A percentile compares a stretch with the other conserved stretches of the same genome.
phyloP scores from a whole-genome alignment of 92 coral and sea anemone genomes.

The Bergia puertoricense region DNA sequence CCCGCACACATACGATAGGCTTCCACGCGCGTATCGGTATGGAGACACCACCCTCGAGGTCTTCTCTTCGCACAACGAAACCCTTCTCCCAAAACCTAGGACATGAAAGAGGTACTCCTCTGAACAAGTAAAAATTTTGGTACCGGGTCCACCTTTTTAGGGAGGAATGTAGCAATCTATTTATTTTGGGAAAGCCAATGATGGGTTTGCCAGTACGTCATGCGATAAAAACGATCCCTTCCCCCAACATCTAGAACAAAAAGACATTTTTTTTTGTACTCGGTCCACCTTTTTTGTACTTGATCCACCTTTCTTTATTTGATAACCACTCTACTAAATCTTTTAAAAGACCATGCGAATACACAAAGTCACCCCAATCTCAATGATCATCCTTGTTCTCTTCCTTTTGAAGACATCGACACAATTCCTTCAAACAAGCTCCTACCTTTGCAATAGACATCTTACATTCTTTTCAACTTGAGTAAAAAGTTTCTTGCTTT shows the following conservation, averaged over 20 bases:
- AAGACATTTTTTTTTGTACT: not conserved
- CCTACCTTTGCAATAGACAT: not conserved
- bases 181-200: conserved; percentile 1
- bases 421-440: not conserved
- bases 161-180: conserved; percentile 5
- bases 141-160: conserved; percentile 10
- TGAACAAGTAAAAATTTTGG: not conserved
- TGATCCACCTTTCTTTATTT: not conserved
- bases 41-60: too few relatives aligned
- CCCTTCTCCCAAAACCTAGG: not conserved
- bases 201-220: conserved; percentile 2
- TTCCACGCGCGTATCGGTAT: conserved; percentile 1
- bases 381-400: conserved; percentile 6
- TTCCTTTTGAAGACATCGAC: conserved; percentile 4
- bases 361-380: conserved; percentile 12
- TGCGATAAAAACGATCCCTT: not conserved
- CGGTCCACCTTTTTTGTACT: too few relatives aligned
- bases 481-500: not conserved
- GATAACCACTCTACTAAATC: conserved; percentile 5
- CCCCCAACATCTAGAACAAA: too few relatives aligned
- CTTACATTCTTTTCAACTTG: conserved; percentile 5
- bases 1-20: not conserved
- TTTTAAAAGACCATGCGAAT: conserved; percentile 10
- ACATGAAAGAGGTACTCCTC: not conserved
- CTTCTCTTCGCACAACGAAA: not conserved